Percentiles rank a stretch among this genome's conserved stretches.
phyloP scores from a whole-genome alignment of 2,888 invertebrate genomes.

The Pristionchus fissidentatus region DNA sequence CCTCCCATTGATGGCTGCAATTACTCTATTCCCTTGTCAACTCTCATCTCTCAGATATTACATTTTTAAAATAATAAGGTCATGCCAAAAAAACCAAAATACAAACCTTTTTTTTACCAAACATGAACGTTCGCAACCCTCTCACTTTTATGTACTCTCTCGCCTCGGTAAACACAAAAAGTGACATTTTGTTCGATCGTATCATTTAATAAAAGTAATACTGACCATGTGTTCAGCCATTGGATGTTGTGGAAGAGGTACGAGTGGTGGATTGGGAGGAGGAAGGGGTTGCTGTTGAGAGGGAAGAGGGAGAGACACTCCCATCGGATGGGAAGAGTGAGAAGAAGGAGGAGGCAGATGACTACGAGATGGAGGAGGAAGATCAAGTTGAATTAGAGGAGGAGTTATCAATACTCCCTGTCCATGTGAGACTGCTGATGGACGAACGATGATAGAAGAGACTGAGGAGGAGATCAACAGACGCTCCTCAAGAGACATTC shows the following conservation, averaged over 20 bases:
- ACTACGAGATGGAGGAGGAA: not conserved
- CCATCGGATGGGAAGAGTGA: not conserved
- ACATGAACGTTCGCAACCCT: no score
- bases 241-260: not conserved
- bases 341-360: not conserved
- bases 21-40: no score
- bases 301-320: not conserved
- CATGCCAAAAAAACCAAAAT: no score
- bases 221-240: conserved; percentile 27
- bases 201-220: not conserved
- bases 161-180: not conserved
- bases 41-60: no score
- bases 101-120: no score
- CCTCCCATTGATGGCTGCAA: conserved; percentile 17
- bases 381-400: conserved; percentile 17
- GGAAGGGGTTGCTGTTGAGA: not conserved
- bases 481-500: no score
- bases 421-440: not conserved
- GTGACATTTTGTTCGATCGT: not conserved
- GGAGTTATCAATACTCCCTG: conserved; percentile 17
- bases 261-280: not conserved
- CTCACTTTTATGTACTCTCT: not conserved
- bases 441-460: conserved; percentile 30
- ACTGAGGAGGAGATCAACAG: not conserved
- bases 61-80: no score